Percentiles rank a stretch among this genome's conserved stretches.
phyloP scores from a whole-genome alignment of 2,888 invertebrate genomes.

The Andrena bucephala region DNA sequence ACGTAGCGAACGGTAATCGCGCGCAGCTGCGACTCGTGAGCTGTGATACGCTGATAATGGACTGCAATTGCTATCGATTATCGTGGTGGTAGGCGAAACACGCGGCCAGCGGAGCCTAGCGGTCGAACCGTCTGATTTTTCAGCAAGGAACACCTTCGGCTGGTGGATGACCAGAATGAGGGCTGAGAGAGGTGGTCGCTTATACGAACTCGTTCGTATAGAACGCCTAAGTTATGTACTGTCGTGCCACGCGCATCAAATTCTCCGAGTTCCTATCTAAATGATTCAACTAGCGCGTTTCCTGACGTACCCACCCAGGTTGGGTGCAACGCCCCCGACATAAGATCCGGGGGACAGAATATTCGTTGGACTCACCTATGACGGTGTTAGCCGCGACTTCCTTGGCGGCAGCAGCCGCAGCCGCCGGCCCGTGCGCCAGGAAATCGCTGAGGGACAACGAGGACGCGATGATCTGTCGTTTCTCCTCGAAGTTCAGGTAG shows the following conservation, averaged over 20 bases:
- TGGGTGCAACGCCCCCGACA: background rate
- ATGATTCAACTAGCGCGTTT: too few species aligned
- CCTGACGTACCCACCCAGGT: background rate
- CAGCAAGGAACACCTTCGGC: background rate
- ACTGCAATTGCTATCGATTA: constrained; percentile 50
- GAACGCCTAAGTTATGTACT: too few species aligned
- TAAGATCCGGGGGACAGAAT: background rate
- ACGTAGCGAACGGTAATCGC: constrained; percentile 22
- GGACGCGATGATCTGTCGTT: constrained; percentile 94
- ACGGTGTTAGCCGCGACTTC: constrained; percentile 85
- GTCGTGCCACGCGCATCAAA: too few species aligned
- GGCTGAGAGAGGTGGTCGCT: too few species aligned
- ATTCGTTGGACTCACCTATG: constrained; percentile 78
- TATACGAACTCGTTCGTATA: too few species aligned
- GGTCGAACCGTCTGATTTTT: background rate
- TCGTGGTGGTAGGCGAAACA: constrained; percentile 32
- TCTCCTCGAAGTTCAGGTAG: constrained; percentile 96
- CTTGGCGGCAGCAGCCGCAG: constrained; percentile 85
- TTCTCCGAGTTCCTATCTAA: too few species aligned
- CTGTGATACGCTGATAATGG: constrained; percentile 38
- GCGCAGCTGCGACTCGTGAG: constrained; percentile 4
- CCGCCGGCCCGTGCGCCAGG: constrained; percentile 89
- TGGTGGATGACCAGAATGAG: too few species aligned
- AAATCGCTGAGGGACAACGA: constrained; percentile 95
- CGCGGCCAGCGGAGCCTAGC: background rate